Conservation (phyloP, 2,113 vertebrate genomes). For the Psophia crepitans region DNA sequence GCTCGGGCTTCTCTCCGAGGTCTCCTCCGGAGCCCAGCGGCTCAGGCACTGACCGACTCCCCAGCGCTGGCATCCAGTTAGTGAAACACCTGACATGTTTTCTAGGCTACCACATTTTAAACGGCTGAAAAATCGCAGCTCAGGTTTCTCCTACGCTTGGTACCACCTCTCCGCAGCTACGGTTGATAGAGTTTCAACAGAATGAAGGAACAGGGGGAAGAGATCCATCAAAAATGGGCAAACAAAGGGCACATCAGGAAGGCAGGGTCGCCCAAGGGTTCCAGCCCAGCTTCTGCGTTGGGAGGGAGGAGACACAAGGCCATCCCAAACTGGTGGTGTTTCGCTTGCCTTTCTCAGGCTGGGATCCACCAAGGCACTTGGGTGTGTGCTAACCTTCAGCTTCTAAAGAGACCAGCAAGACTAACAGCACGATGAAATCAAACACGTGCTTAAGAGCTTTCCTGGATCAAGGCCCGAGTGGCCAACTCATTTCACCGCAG, state of each 20-base stretch:
- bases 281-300: neutral
- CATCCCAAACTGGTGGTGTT: neutral
- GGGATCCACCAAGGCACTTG: neutral
- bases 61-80: neutral
- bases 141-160: neutral
- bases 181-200: neutral
- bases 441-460: conserved; percentile 43
- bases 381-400: neutral
- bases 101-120: neutral
- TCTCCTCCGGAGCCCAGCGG: neutral
- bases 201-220: neutral
- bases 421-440: neutral
- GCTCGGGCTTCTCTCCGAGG: neutral
- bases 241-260: neutral
- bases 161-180: neutral
- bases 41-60: neutral
- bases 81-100: neutral
- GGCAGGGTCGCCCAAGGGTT: neutral
- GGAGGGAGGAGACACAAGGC: neutral
- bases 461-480: conserved; percentile 4
- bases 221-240: neutral
- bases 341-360: neutral
- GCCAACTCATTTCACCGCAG: neutral
- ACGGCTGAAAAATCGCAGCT: neutral
- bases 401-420: neutral